Conservation (phyloP, 2,888 invertebrate genomes). For the Dasypogon diadema region DNA sequence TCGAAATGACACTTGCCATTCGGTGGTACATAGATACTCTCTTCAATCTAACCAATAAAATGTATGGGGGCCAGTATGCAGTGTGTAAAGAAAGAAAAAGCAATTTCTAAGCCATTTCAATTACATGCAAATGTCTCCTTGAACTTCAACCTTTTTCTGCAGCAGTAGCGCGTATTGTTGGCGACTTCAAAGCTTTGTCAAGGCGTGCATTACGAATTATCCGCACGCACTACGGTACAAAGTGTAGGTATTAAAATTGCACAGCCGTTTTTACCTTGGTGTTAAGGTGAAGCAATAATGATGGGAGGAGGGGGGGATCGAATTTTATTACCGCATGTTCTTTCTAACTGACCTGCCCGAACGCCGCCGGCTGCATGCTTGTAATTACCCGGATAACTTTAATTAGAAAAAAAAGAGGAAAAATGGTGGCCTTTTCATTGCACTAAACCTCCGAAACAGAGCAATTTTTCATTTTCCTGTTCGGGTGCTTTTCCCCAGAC, state of each 20-base stretch:
- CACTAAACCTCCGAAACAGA: background rate
- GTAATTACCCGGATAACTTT: background rate
- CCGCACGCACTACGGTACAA: background rate
- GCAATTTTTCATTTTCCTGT: too few relatives aligned
- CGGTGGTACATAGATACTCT: too few relatives aligned
- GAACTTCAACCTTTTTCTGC: background rate
- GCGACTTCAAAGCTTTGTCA: background rate
- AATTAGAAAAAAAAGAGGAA: background rate
- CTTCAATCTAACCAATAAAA: too few relatives aligned
- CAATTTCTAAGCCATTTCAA: too few relatives aligned
- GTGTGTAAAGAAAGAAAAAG: too few relatives aligned
- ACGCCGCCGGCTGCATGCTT: background rate
- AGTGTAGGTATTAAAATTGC: background rate
- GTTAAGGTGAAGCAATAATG: too few relatives aligned
- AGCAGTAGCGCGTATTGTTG: background rate
- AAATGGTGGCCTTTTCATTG: background rate
- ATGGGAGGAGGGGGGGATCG: background rate
- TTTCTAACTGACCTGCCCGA: conserved; percentile 15
- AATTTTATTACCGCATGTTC: background rate
- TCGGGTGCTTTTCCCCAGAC: background rate
- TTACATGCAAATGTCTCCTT: background rate
- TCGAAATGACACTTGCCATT: too few relatives aligned
- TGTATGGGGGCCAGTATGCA: too few relatives aligned
- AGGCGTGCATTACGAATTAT: background rate
- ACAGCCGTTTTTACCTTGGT: background rate